Percentiles rank a stretch among this genome's conserved stretches.
phyloP scores from a whole-genome alignment of 2,888 invertebrate genomes.

The Bellardia pandia region DNA sequence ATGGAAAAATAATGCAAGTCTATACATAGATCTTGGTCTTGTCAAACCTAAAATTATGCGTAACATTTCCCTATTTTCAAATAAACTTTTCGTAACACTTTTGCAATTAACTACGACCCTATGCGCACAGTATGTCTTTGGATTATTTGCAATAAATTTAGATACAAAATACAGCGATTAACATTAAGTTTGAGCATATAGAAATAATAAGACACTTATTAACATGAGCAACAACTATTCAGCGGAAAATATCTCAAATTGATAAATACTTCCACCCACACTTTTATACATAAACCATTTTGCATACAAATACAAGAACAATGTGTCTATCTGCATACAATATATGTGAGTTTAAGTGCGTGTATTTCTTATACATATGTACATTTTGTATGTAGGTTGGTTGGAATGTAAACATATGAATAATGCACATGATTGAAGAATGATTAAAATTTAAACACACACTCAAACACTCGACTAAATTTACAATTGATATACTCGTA shows the following conservation, averaged over 20 bases:
- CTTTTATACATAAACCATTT: slow-evolving; percentile 11
- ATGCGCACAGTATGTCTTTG: neutral
- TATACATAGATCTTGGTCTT: too few relatives aligned
- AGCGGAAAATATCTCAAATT: slow-evolving; percentile 60
- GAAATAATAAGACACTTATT: slow-evolving; percentile 62
- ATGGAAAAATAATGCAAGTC: too few relatives aligned
- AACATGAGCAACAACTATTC: slow-evolving; percentile 48
- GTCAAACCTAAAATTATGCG: too few relatives aligned
- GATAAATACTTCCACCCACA: slow-evolving; percentile 17
- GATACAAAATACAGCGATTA: neutral
- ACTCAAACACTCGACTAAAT: neutral
- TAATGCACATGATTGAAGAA: slow-evolving; percentile 57
- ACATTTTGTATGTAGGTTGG: neutral
- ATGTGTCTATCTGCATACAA: too few relatives aligned
- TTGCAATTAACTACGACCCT: neutral
- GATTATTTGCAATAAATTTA: slow-evolving; percentile 41
- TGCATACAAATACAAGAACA: slow-evolving; percentile 22
- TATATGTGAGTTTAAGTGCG: too few relatives aligned
- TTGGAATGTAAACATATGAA: slow-evolving; percentile 37
- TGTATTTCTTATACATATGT: neutral
- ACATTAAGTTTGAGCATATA: slow-evolving; percentile 5
- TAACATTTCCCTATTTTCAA: too few relatives aligned
- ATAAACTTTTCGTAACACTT: neutral
- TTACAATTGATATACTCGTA: too few relatives aligned
- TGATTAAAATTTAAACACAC: slow-evolving; percentile 53